Evolutionary conservation across 2,113 vertebrate species (phyloP).

Genomic region (Eulemur rufifrons): DNA sequence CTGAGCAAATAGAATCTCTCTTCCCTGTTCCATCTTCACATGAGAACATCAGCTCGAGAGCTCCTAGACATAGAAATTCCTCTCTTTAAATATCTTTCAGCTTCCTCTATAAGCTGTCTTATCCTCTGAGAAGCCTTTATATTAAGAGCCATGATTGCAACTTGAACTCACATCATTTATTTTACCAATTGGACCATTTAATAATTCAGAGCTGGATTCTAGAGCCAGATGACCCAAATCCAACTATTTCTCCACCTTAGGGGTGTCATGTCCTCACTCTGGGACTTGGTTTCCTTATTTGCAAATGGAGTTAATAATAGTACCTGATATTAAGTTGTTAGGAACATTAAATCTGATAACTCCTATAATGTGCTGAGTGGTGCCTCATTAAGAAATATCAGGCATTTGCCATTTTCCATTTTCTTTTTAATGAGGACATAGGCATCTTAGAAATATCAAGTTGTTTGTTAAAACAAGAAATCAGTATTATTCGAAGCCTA

Average conservation of each 20-base stretch:
- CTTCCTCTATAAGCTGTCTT: not conserved
- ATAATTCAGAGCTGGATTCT: not conserved
- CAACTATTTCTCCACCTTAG: not conserved
- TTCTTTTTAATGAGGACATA: slow-evolving; percentile 48
- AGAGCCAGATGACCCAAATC: not conserved
- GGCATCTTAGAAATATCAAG: slow-evolving; percentile 27
- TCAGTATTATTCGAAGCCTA: not conserved
- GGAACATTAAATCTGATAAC: not conserved
- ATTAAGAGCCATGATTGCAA: not conserved
- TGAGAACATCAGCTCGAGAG: not conserved
- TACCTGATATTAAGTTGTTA: not conserved
- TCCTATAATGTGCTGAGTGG: not conserved
- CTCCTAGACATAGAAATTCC: not conserved
- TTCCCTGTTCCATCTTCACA: not conserved
- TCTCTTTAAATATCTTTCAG: not conserved
- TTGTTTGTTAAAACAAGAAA: slow-evolving; percentile 44
- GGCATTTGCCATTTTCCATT: not conserved
- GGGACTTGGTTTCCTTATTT: not conserved
- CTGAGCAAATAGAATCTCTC: slow-evolving; percentile 52
- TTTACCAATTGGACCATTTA: not conserved
- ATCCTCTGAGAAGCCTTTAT: not conserved
- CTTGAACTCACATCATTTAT: not conserved
- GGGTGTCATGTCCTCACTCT: not conserved
- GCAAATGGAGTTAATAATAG: not conserved
- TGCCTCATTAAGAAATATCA: slow-evolving; percentile 10